Evolutionary conservation across 1,140 invertebrate genomes (phyloP), one percentile per base, ranked within the genome.

Genomic region (Leguminivora glycinivorella): DNA sequence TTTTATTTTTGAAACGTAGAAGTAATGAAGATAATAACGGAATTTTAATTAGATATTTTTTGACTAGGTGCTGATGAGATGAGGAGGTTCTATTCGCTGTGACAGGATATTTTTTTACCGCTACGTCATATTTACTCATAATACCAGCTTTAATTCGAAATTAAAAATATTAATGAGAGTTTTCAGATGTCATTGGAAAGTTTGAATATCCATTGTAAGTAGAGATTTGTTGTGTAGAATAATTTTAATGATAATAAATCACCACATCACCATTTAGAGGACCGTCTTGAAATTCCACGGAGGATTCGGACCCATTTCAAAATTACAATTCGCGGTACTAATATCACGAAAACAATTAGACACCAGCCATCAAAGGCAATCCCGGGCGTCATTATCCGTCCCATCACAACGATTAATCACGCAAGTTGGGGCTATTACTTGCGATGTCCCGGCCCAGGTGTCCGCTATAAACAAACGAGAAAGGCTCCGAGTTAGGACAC

Each of bases 391-490:
- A 63, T 63, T 63, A 63, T 17, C 58, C 25, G 19, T 52, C 47
- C 25, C 58, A 63, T 63, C 58, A 63, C 26, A 63, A 31, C 58
- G 26, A 63, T 63, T 63, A 63, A 63, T 63, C 58, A 63, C 31
- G n/a, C 17, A 63, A 63, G 26, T 63, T 63, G 26, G 58, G 6
- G 58, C 24, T 26, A 63, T 63, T 63, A 63, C 31, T 63, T 63
- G n/a, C 25, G 29, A 29, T 29, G 25, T 25, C 56, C 56, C n/a
- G 58, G 58, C 9, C 58, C 58, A 63, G 58, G 58, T 63, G 58
- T 29, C 58, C 58, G 58, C 25, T 63, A 63, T 29, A 63, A 63
- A 63, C 58, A 63, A 63, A 63, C 25, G 58, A 31, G 58, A 29
- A 29, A 26, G 26, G 56, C 9, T 19, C 14, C 14, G 14, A 29